Conservation (phyloP, 53 echinoderm and acorn worm species). For the Crossaster papposus region DNA sequence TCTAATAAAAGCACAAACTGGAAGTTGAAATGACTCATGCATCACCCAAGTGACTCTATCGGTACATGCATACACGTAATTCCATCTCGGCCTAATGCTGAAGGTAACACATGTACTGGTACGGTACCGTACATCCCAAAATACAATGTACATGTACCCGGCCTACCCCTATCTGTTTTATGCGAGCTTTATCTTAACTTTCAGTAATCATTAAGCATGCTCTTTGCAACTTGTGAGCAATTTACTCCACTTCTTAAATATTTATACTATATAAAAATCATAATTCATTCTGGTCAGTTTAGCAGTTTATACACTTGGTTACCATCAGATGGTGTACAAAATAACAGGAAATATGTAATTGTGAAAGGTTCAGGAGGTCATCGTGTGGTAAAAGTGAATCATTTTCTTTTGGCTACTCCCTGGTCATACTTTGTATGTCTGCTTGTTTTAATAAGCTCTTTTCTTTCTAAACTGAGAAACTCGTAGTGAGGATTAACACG, state of each 20-base stretch:
- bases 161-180: no score
- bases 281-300: neutral
- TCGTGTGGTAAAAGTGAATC: slow-evolving; percentile 30
- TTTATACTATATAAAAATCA: neutral
- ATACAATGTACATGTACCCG: no score
- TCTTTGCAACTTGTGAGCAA: no score
- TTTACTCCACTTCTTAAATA: no score
- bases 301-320: neutral
- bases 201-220: no score
- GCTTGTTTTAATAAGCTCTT: neutral
- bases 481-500: no score
- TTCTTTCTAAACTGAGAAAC: neutral
- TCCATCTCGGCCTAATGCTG: neutral
- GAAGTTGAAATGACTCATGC: no score
- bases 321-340: neutral
- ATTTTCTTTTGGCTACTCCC: slow-evolving; percentile 19
- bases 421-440: no score
- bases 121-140: no score
- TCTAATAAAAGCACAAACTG: no score
- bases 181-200: no score
- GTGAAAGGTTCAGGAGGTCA: slow-evolving; percentile 32
- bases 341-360: slow-evolving; percentile 50
- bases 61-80: neutral
- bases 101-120: no score
- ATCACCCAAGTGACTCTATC: neutral